phyloP scores from a whole-genome alignment of 92 coral and sea anemone genomes.

The Pocillopora grandis region DNA sequence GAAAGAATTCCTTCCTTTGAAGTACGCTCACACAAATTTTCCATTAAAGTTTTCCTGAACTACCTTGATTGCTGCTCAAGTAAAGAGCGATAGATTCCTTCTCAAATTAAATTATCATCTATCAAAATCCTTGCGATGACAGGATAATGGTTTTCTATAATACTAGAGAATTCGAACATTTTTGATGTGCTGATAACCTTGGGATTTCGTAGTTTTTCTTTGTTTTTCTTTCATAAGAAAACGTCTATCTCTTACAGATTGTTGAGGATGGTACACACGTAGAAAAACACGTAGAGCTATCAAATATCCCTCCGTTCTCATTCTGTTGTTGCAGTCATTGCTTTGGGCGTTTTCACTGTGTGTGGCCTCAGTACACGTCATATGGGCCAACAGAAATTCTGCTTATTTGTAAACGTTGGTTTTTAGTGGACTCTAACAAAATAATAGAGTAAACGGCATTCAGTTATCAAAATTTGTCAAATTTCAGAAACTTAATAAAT shows the following conservation, averaged over 20 bases:
- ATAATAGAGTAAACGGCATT: too few species aligned
- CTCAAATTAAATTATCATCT: conserved; percentile 27
- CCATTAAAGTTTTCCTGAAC: background rate
- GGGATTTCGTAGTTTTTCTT: conserved; percentile 2
- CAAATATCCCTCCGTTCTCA: too few species aligned
- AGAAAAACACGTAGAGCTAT: too few species aligned
- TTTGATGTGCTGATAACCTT: conserved; percentile 20
- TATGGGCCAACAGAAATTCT: background rate
- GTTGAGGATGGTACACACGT: too few species aligned
- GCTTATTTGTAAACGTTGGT: too few species aligned
- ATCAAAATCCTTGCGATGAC: conserved; percentile 30
- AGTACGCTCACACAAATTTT: background rate
- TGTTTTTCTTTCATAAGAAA: background rate
- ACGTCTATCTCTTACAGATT: too few species aligned
- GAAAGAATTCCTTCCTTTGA: too few species aligned
- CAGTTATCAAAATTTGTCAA: too few species aligned
- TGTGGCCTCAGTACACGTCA: background rate
- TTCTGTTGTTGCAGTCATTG: too few species aligned
- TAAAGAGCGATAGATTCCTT: conserved; percentile 2
- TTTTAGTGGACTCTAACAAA: too few species aligned
- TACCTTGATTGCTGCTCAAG: background rate
- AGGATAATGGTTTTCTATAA: background rate
- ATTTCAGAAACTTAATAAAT: too few species aligned
- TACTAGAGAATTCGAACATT: conserved; percentile 4
- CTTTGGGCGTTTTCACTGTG: background rate